phyloP scores from a whole-genome alignment of 2,113 vertebrate species.

The Chiloscyllium plagiosum region DNA sequence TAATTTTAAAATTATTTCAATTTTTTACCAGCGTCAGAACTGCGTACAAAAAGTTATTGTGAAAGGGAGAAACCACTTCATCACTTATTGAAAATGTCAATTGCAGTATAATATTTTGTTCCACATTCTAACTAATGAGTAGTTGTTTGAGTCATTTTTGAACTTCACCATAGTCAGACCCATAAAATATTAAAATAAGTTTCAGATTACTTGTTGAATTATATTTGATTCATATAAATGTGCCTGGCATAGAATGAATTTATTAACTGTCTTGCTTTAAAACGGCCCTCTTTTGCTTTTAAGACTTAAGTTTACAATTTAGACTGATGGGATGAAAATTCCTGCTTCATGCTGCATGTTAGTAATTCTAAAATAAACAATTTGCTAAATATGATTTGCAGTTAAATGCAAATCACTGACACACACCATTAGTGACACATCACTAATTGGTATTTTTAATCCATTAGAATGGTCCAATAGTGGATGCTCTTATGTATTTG shows the following conservation, averaged over 20 bases:
- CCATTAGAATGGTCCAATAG: slow-evolving; percentile 45
- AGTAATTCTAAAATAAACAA: background rate
- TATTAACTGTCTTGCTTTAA: background rate
- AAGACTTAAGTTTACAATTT: background rate
- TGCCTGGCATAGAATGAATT: background rate
- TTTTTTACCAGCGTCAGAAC: background rate
- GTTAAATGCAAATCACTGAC: background rate
- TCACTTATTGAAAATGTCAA: background rate
- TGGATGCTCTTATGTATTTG: slow-evolving; percentile 48
- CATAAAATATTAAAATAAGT: background rate
- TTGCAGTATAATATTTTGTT: background rate
- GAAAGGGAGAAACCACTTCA: background rate
- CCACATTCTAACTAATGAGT: background rate
- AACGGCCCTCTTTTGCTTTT: background rate
- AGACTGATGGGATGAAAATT: background rate
- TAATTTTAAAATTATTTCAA: background rate
- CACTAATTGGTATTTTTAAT: background rate
- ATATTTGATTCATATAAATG: background rate
- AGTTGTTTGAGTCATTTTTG: background rate
- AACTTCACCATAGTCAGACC: background rate
- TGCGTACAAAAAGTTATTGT: background rate
- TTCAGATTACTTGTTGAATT: background rate
- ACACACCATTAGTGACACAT: background rate
- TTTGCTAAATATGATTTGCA: background rate
- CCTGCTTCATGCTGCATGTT: background rate